Percentiles rank a stretch among this genome's conserved stretches.
Evolutionary conservation across 2,797 vertebrate genomes (phyloP).

Genomic region (Gephyroberyx darwinii): DNA sequence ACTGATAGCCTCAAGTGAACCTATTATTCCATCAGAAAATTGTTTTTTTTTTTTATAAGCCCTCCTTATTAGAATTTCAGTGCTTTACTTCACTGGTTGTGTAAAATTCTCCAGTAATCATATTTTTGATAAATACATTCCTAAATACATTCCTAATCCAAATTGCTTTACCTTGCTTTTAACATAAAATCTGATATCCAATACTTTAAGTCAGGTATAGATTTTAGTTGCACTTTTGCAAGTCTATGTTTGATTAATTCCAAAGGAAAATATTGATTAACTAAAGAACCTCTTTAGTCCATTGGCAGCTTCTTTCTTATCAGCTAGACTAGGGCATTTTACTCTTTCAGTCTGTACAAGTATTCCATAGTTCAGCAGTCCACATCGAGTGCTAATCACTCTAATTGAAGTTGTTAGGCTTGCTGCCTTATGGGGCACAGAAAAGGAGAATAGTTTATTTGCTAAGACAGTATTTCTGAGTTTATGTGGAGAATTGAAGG

Average conservation of each 20-base stretch:
- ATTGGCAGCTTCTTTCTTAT: neutral
- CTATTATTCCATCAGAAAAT: neutral
- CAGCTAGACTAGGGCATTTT: neutral
- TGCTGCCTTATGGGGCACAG: neutral
- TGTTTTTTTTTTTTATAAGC: neutral
- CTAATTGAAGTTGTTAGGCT: constrained; percentile 35
- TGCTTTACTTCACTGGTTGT: too few species aligned
- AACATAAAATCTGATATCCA: too few species aligned
- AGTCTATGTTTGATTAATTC: too few species aligned
- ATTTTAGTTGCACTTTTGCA: too few species aligned
- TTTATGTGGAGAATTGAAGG: neutral
- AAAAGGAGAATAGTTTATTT: neutral
- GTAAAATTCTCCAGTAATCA: neutral
- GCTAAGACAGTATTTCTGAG: neutral
- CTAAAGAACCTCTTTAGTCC: neutral
- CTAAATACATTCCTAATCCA: too few species aligned
- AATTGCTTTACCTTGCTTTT: too few species aligned
- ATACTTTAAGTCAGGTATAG: too few species aligned
- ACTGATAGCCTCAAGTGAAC: neutral
- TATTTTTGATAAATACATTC: neutral
- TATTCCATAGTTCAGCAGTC: constrained; percentile 16
- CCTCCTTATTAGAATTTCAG: too few species aligned
- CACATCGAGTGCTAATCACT: constrained; percentile 40
- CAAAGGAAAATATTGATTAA: too few species aligned
- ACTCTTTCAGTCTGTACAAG: neutral